Conservation (phyloP, 2,113 vertebrate genomes). For the Helogale parvula region DNA sequence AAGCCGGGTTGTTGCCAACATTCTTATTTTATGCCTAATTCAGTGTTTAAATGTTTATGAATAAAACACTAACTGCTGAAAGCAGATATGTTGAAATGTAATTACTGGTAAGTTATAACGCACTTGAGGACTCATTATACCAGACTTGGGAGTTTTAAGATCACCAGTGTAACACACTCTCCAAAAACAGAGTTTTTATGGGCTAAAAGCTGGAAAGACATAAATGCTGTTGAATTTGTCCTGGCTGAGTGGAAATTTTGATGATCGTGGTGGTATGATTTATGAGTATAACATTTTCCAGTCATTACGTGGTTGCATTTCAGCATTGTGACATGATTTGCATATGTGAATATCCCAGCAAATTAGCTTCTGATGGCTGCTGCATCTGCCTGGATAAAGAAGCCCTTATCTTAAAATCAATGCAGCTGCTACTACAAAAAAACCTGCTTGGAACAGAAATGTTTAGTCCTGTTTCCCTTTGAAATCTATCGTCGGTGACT, state of each 20-base stretch:
- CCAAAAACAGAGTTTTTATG: conserved; percentile 89
- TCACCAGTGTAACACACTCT: conserved; percentile 86
- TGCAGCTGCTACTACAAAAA: conserved; percentile 88
- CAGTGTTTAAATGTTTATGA: conserved; percentile 91
- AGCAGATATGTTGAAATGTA: conserved; percentile 91
- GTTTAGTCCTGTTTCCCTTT: conserved; percentile 68
- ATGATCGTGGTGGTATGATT: conserved; percentile 95
- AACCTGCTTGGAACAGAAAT: conserved; percentile 62
- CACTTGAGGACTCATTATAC: conserved; percentile 90
- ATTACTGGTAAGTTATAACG: conserved; percentile 91
- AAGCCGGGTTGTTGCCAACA: conserved; percentile 89
- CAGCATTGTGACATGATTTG: conserved; percentile 95
- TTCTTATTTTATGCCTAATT: conserved; percentile 90
- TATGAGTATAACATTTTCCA: conserved; percentile 94
- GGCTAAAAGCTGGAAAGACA: conserved; percentile 88
- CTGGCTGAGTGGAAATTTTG: conserved; percentile 96
- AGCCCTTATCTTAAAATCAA: conserved; percentile 85
- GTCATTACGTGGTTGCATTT: conserved; percentile 94
- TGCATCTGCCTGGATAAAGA: conserved; percentile 96
- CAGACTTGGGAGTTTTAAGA: conserved; percentile 89
- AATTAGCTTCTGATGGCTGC: conserved; percentile 93
- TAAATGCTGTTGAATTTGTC: conserved; percentile 90
- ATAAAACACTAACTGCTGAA: conserved; percentile 91
- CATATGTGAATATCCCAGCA: conserved; percentile 95
- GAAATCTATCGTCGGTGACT: conserved; percentile 72